These are phyloP conservation scores for Tetragonula clypearis DNA, from an alignment of 1,140 invertebrate genomes.

Conservation along the genomic window DNA sequence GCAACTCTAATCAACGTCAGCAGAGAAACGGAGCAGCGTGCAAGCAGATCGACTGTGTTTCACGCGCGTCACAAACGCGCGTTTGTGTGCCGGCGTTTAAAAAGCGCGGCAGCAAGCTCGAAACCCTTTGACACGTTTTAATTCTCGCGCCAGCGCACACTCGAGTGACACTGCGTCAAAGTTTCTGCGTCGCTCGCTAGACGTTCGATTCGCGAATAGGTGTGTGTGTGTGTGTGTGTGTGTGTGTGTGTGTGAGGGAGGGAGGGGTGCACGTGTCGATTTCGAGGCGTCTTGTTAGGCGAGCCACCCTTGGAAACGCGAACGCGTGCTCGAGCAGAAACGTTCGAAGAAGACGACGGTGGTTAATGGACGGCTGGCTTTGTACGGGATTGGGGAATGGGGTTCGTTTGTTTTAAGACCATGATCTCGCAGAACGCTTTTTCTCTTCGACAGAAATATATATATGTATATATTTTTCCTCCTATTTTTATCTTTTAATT, in stretches of 20 bases:
- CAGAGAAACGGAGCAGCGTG: too few relatives aligned
- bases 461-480: too few relatives aligned
- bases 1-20: neutral
- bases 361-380: constrained; percentile 10
- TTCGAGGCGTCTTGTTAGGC: constrained; percentile 10
- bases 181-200: neutral
- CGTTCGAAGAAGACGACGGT: neutral
- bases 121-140: constrained; percentile 16
- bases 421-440: neutral
- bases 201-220: neutral
- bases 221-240: too few relatives aligned
- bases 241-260: too few relatives aligned
- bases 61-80: neutral
- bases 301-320: neutral
- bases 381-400: neutral
- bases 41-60: neutral
- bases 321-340: neutral
- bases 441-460: too few relatives aligned
- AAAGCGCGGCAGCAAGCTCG: neutral
- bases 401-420: neutral
- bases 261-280: constrained; percentile 13
- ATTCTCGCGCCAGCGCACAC: constrained; percentile 4
- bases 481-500: too few relatives aligned
- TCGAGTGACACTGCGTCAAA: constrained; percentile 2
- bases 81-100: neutral